Conservation (phyloP, 2,797 vertebrate species). For the Nothura maculosa region DNA sequence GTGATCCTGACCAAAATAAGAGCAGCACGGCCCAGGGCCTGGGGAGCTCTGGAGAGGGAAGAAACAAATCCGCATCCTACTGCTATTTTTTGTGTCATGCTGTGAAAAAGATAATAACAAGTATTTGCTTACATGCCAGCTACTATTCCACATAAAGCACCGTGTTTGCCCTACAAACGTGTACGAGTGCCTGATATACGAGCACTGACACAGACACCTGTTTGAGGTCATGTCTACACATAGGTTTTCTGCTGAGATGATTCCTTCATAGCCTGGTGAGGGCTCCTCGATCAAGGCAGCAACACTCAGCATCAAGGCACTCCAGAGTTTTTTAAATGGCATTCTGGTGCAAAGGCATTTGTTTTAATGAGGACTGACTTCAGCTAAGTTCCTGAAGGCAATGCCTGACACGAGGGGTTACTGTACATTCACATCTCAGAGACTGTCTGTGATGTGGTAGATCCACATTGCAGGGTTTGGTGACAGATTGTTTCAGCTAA, state of each 20-base stretch:
- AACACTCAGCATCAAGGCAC: not conserved
- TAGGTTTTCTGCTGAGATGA: not conserved
- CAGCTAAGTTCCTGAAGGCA: conserved; percentile 8
- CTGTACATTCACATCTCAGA: not conserved
- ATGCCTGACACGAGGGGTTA: not conserved
- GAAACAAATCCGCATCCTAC: not conserved
- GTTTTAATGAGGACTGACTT: conserved; percentile 24
- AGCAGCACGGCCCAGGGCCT: not conserved
- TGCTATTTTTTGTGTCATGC: not conserved
- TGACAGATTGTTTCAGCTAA: conserved; percentile 43
- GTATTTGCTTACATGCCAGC: conserved; percentile 15
- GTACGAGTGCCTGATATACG: not conserved
- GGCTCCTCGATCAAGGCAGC: not conserved
- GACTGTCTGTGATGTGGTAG: not conserved
- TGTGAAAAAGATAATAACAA: not conserved
- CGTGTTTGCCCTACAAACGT: conserved; percentile 24
- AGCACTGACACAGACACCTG: not conserved
- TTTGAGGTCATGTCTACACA: conserved; percentile 12
- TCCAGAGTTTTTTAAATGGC: not conserved
- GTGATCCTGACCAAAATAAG: not conserved
- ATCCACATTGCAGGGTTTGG: conserved; percentile 16
- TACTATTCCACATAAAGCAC: not conserved
- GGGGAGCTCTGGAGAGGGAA: not conserved
- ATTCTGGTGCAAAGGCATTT: not conserved
- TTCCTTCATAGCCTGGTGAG: not conserved